These are phyloP conservation scores for Thalassoma bifasciatum DNA, from an alignment of 2,113 vertebrate genomes.

Conservation along the genomic window DNA sequence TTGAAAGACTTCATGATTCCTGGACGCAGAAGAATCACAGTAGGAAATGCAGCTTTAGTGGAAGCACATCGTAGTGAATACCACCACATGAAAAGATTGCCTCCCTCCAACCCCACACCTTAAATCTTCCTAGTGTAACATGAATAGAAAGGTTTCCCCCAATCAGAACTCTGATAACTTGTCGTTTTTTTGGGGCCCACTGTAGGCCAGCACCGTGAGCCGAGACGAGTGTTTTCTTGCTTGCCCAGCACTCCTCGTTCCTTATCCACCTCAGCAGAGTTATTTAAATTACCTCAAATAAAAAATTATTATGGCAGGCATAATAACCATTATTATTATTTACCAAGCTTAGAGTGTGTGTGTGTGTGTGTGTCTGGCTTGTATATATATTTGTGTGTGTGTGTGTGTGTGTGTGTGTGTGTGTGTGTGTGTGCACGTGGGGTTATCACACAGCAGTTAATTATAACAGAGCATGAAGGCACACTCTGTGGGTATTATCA, in stretches of 20 bases:
- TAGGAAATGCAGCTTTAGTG: too few relatives aligned
- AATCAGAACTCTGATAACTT: constrained; percentile 11
- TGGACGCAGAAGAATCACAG: too few relatives aligned
- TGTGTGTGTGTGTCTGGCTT: constrained; percentile 5
- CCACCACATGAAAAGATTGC: background rate
- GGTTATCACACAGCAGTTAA: constrained; percentile 80
- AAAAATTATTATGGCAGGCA: constrained; percentile 68
- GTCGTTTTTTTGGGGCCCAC: background rate
- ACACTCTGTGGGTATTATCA: constrained; percentile 71
- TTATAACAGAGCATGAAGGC: constrained; percentile 73
- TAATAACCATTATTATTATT: constrained; percentile 80
- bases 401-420: constrained; percentile 13
- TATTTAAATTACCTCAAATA: constrained; percentile 76
- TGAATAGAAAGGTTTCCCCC: background rate
- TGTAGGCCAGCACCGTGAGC: constrained; percentile 37
- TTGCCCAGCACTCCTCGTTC: constrained; percentile 55
- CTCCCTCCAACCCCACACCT: background rate
- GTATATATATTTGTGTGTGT: too few relatives aligned
- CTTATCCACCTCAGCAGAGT: constrained; percentile 65
- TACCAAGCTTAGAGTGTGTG: constrained; percentile 59
- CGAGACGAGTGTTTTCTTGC: constrained; percentile 50
- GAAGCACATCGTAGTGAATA: background rate
- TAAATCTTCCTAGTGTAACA: background rate
- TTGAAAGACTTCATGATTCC: background rate
- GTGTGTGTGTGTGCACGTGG: constrained; percentile 3